Base-by-base conservation (phyloP, 1,140 invertebrate species). In the Macrostomum lignano region DNA sequence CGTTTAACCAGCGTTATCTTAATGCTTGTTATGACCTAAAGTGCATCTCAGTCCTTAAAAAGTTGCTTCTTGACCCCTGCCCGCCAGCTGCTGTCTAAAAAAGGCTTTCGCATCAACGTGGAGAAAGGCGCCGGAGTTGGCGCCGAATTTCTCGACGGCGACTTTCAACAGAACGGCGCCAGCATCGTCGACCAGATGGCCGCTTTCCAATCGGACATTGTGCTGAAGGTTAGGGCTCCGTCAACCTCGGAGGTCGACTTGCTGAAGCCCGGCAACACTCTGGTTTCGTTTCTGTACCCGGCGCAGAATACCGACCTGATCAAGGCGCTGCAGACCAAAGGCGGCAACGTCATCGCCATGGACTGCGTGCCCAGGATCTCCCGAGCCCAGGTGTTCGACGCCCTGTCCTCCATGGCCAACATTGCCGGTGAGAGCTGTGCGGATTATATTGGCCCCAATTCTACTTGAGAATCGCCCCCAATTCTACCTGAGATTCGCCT, bases 341-440 rank as follows among this genome's bases (percentile, higher is more conserved):
- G 74, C 36, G 61, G 78, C 34, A 79, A 71, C 44, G 71, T 70
- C 25, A 79, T 81, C 62, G 76, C 55, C 3, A 62, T 64, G 61
- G 75, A 79, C 50, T 74, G 71, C 52, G 65, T 79, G 39, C 75
- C 74, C 2, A 60, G 74, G 25, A 78, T 79, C 33, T 70, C 69
- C 29, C 59, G 73, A 39, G 74, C 75, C 25, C 74, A 81, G 58
- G 72, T 74, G n/a, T 79, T 78, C 58, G 77, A 84, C 56, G 77
- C 72, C 3, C 62, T 82, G 1, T 76, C 72, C 48, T 81, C 76
- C 2, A 82, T 82, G 77, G 75, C 75, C 0, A 84, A 84, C 49
- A 74, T 82, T 41, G 69, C 75, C 35, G 76, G 77, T n/a, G n/a
- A n/a, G n/a, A n/a, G n/a, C n/a, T n/a, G n/a, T n/a, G n/a, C n/a